These are phyloP conservation scores for Microchrysa polita DNA, from an alignment of 2,888 invertebrate genomes.

Conservation along the genomic window DNA sequence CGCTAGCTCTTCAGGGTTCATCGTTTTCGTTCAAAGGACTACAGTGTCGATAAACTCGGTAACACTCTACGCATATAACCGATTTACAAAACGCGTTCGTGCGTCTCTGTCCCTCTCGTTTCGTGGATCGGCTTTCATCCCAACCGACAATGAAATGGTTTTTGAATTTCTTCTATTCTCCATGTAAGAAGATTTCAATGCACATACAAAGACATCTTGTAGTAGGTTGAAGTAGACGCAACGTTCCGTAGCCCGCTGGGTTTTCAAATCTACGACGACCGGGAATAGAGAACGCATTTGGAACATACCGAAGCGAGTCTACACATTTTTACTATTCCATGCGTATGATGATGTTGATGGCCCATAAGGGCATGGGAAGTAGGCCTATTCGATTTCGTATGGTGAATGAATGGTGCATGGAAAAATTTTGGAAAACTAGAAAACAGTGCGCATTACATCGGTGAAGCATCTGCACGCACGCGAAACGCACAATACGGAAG, in stretches of 20 bases:
- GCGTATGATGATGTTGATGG: too few species aligned
- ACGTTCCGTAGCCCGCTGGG: conserved; percentile 26
- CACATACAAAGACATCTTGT: conserved; percentile 20
- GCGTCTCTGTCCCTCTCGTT: conserved; percentile 30
- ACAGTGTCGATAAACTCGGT: not conserved
- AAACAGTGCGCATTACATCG: conserved; percentile 49
- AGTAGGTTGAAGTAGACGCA: not conserved
- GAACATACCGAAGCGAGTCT: too few species aligned
- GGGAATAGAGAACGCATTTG: conserved; percentile 6
- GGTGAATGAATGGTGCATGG: conserved; percentile 38
- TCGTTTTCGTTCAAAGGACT: not conserved
- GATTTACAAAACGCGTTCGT: conserved; percentile 26
- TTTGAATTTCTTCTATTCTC: conserved; percentile 38
- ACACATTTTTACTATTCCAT: not conserved
- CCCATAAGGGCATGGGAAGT: conserved; percentile 38
- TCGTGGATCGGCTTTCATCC: conserved; percentile 1
- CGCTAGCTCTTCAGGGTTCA: not conserved
- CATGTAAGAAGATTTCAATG: conserved; percentile 31
- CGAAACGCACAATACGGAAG: not conserved
- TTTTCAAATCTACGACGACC: conserved; percentile 12
- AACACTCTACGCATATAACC: conserved; percentile 28
- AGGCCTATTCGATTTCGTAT: conserved; percentile 42
- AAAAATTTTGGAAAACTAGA: conserved; percentile 47
- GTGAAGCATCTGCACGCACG: conserved; percentile 43
- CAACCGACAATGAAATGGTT: conserved; percentile 19